A percentile compares a stretch with the other conserved stretches of the same genome.
phyloP scores from a whole-genome alignment of 2,113 vertebrate genomes.

The Coracopsis vasa region DNA sequence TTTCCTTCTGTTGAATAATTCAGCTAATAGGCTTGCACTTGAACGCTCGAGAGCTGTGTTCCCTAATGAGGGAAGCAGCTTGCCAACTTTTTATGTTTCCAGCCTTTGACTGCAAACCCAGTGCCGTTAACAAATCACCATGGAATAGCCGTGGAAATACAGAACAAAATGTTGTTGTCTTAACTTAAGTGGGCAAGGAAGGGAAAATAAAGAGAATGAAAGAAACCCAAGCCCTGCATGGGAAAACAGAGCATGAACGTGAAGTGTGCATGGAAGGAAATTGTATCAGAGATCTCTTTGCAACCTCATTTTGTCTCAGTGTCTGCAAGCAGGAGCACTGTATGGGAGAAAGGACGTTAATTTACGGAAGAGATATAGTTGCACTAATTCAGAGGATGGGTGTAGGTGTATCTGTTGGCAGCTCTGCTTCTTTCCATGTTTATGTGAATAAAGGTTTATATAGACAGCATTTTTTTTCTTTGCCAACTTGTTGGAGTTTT shows the following conservation, averaged over 20 bases:
- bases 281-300: background rate
- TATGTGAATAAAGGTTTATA: background rate
- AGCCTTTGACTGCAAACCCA: constrained; percentile 29
- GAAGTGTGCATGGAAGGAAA: background rate
- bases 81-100: constrained; percentile 46
- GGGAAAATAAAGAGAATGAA: background rate
- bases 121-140: constrained; percentile 17
- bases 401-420: background rate
- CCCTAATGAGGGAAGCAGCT: constrained; percentile 53
- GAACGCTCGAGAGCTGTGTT: background rate
- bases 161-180: constrained; percentile 25
- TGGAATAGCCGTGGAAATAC: background rate
- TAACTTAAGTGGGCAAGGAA: background rate
- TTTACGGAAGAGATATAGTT: background rate
- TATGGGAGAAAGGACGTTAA: background rate
- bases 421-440: background rate
- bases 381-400: background rate
- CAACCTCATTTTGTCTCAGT: background rate
- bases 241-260: background rate
- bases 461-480: background rate
- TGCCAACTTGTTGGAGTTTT: background rate
- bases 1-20: constrained; percentile 55
- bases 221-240: background rate
- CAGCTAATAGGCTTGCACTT: constrained; percentile 17
- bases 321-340: background rate